Evolutionary conservation across 2,797 vertebrate species (phyloP).

Genomic region (Chrysocyon brachyurus): DNA sequence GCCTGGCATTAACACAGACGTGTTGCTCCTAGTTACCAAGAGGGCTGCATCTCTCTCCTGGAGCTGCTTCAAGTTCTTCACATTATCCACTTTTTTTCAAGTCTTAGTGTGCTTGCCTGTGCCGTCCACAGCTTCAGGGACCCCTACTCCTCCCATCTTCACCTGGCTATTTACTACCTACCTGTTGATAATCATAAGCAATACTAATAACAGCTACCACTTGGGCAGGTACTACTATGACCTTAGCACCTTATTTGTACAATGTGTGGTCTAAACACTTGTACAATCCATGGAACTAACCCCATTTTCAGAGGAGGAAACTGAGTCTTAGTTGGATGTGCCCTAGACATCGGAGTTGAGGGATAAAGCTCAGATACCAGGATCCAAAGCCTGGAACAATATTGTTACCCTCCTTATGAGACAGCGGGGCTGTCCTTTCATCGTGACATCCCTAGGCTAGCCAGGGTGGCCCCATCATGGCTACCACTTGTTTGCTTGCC

Average conservation of each 20-base stretch:
- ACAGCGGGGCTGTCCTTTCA: not conserved
- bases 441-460: not conserved
- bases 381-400: not conserved
- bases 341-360: not conserved
- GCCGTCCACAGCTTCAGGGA: not conserved
- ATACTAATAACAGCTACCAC: not conserved
- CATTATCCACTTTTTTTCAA: too few species aligned
- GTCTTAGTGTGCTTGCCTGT: not conserved
- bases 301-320: conserved; percentile 1
- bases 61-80: not conserved
- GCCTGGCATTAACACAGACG: not conserved
- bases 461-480: not conserved
- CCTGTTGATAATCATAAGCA: not conserved
- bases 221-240: not conserved
- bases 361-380: not conserved
- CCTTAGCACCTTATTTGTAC: not conserved
- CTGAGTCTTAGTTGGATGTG: not conserved
- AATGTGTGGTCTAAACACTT: not conserved
- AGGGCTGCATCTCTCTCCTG: not conserved
- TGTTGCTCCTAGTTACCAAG: fast-evolving
- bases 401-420: not conserved
- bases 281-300: not conserved
- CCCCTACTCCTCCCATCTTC: not conserved
- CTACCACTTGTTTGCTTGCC: not conserved
- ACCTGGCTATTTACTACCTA: not conserved